Base-by-base conservation (phyloP, 2,888 invertebrate genomes). In the Drosophila macrospina region DNA sequence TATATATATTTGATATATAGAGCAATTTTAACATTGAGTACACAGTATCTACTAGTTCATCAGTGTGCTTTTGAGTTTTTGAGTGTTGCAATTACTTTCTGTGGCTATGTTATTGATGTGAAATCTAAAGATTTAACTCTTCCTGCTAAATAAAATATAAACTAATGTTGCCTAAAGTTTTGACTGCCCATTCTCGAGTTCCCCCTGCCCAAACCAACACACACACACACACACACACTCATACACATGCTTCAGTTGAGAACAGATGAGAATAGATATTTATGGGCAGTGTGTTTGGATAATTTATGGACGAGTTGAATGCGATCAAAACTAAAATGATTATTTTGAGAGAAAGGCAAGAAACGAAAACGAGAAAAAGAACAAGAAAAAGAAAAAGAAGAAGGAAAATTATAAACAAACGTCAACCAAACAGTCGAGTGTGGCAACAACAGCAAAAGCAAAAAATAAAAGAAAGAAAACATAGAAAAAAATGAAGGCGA, bases 361-460 rank as follows among this genome's bases (percentile, higher is more conserved):
- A 13, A 15, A 28, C 3, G 7, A 28, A 39, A 47, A 30, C n/a
- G n/a, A n/a, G n/a, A 8, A n/a, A 15, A 16, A 39, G 20, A 41
- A n/a, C 5, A 32, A 59, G 59, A 69, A 50, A 41, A 45, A 61
- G 48, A 50, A 63, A 52, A 44, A 63, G 62, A 37, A 47, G 69
- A 67, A 28, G 8, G 8, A 28, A 86, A 81, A 86, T 74, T 69
- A 66, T 84, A 84, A 86, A 84, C 84, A 84, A 86, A 80, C 77
- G 68, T 72, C 67, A 71, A 64, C 52, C 62, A 47, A 63, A 60
- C 39, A 54, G 24, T 15, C 48, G 45, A 54, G 37, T 64, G 28
- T 39, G 41, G 51, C 39, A 69, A 41, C 5, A 50, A 37, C 34
- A 69, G 28, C 11, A 41, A 39, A 59, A 48, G 45, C 20, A 34